Evolutionary conservation across 2,113 vertebrate species (phyloP).

Genomic region (Riparia riparia): DNA sequence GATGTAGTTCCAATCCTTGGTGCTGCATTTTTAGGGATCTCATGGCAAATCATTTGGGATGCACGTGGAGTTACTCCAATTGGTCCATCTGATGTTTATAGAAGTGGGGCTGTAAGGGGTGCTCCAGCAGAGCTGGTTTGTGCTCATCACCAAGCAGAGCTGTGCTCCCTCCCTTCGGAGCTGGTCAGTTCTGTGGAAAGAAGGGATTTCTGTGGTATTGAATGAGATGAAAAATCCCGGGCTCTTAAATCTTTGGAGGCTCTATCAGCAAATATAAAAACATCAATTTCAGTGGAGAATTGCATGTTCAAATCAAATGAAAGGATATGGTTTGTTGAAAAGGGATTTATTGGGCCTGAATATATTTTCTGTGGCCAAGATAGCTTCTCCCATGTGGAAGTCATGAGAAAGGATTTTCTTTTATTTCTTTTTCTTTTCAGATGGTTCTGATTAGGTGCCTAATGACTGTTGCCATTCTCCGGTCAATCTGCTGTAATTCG

Average conservation of each 20-base stretch:
- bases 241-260: background rate
- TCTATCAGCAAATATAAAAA: background rate
- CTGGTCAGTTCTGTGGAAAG: background rate
- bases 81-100: background rate
- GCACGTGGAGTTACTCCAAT: background rate
- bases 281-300: background rate
- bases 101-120: background rate
- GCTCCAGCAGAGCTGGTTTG: background rate
- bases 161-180: background rate
- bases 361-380: conserved; percentile 1
- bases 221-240: background rate
- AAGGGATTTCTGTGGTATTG: background rate
- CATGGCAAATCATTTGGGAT: background rate
- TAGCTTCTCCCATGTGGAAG: background rate
- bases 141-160: background rate
- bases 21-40: background rate
- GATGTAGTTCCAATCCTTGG: background rate
- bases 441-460: conserved; percentile 66
- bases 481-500: conserved; percentile 74
- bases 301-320: background rate
- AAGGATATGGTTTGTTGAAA: background rate
- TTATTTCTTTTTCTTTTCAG: conserved; percentile 29
- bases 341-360: background rate
- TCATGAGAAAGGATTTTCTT: conserved; percentile 35
- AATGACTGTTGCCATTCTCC: conserved; percentile 71